Conservation (phyloP, 2,797 vertebrate species). For the Synanceia verrucosa region DNA sequence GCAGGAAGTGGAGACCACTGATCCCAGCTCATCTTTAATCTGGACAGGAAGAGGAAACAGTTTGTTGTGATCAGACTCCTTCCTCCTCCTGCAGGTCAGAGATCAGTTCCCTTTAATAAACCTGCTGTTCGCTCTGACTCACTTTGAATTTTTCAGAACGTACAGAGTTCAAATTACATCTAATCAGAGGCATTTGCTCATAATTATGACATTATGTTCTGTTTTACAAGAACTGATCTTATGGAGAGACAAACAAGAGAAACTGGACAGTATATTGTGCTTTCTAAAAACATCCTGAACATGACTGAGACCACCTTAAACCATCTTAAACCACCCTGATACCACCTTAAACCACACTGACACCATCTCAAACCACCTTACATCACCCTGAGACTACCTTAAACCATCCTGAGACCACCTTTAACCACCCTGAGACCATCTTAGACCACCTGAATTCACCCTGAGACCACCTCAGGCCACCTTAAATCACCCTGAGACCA, state of each 20-base stretch:
- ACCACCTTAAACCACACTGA: no score
- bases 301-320: neutral
- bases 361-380: no score
- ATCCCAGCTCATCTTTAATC: slow-evolving; percentile 13
- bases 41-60: neutral
- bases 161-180: neutral
- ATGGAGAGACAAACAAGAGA: neutral
- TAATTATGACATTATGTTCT: neutral
- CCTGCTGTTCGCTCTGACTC: no score
- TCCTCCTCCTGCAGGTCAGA: slow-evolving; percentile 7
- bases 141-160: no score
- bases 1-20: neutral
- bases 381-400: no score
- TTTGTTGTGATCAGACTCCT: neutral
- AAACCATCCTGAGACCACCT: no score
- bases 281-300: no score
- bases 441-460: no score
- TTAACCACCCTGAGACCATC: no score
- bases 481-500: no score
- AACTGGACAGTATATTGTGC: neutral
- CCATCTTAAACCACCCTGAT: no score
- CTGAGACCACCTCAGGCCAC: no score
- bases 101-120: neutral
- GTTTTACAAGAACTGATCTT: neutral
- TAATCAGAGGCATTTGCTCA: neutral